phyloP scores from a whole-genome alignment of 1,140 invertebrate genomes.

The Caerostris extrusa region DNA sequence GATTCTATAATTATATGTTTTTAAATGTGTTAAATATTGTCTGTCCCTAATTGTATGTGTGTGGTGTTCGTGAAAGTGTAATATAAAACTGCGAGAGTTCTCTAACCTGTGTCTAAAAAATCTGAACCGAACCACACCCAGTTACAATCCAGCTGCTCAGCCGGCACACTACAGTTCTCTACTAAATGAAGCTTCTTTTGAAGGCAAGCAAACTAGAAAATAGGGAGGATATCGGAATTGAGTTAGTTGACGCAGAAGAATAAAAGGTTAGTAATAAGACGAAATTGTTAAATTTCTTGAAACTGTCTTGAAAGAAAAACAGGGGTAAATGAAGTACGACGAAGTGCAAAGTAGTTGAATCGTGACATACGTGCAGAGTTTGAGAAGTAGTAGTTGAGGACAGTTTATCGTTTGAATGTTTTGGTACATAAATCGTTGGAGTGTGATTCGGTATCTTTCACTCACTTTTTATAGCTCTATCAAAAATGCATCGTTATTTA shows the following conservation, averaged over 20 bases:
- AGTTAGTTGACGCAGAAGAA: background rate
- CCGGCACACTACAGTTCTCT: background rate
- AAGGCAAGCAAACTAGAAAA: background rate
- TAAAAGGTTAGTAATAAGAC: background rate
- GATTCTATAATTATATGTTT: too few relatives aligned
- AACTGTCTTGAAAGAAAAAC: background rate
- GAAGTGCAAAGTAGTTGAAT: background rate
- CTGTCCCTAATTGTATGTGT: too few relatives aligned
- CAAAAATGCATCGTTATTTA: too few relatives aligned
- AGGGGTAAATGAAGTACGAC: background rate
- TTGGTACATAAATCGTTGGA: background rate
- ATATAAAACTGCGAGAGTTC: too few relatives aligned
- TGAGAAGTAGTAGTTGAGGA: background rate
- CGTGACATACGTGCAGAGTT: background rate
- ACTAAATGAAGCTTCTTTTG: background rate
- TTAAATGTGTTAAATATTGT: too few relatives aligned
- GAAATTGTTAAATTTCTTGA: conserved; percentile 2
- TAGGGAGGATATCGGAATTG: background rate
- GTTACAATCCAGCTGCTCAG: too few relatives aligned
- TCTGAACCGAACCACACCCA: too few relatives aligned
- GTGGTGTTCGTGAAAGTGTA: too few relatives aligned
- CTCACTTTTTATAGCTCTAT: too few relatives aligned
- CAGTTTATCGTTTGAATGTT: background rate
- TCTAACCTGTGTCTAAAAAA: too few relatives aligned
- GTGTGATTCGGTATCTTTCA: too few relatives aligned